A percentile compares a stretch with the other conserved stretches of the same genome.
phyloP scores from a whole-genome alignment of 2,797 vertebrate species.

The Lophius americanus region DNA sequence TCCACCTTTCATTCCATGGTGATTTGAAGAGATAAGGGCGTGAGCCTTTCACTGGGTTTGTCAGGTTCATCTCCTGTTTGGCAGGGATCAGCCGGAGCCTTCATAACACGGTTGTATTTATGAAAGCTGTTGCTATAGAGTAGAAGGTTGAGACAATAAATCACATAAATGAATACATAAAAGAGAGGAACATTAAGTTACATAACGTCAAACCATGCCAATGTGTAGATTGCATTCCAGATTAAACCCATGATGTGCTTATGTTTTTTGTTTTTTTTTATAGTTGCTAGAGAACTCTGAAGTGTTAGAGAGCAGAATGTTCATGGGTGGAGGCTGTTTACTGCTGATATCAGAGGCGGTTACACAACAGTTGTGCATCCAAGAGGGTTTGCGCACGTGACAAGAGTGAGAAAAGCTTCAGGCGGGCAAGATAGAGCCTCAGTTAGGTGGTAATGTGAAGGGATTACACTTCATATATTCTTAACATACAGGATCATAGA shows the following conservation, averaged over 20 bases:
- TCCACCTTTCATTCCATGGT: not conserved
- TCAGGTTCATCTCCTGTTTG: conserved; percentile 2
- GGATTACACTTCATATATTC: not conserved
- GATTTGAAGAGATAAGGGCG: not conserved
- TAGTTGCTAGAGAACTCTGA: not conserved
- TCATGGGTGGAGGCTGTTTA: conserved; percentile 22
- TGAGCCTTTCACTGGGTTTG: not conserved
- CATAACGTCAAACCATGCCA: not conserved
- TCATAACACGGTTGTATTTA: no score
- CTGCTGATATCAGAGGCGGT: conserved; percentile 41
- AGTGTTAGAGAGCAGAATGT: conserved; percentile 11
- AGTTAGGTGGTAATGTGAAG: not conserved
- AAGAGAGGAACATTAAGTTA: no score
- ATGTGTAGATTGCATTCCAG: no score
- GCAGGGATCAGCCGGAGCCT: no score
- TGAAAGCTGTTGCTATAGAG: not conserved
- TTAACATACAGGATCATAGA: no score
- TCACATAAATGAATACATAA: no score
- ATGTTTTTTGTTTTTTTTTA: not conserved
- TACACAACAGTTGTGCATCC: conserved; percentile 36
- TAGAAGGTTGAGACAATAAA: not conserved
- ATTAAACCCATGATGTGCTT: no score
- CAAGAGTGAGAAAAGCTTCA: not conserved
- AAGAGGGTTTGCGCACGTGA: not conserved
- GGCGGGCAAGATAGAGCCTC: not conserved